Evolutionary conservation across 1,140 invertebrate species (phyloP).

Genomic region (Scaptomyza graminum): DNA sequence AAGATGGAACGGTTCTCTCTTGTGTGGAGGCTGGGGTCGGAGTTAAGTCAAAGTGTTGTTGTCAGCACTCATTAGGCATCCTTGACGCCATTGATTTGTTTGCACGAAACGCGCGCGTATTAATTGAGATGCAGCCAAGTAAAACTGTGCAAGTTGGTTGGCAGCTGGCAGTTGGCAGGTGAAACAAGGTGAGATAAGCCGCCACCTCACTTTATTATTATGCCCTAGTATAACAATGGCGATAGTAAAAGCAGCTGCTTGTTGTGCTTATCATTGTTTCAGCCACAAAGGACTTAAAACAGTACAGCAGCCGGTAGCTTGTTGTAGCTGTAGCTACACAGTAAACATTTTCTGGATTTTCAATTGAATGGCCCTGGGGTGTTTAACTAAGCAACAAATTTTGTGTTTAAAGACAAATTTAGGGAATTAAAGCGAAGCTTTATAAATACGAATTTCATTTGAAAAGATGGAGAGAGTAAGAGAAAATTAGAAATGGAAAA

Average conservation of each 20-base stretch:
- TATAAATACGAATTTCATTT: no score
- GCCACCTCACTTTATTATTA: constrained; percentile 60
- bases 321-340: not conserved
- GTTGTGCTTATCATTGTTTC: constrained; percentile 67
- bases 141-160: not conserved
- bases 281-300: constrained; percentile 73
- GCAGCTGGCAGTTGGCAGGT: constrained; percentile 11
- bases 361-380: not conserved
- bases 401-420: not conserved
- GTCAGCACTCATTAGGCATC: constrained; percentile 71
- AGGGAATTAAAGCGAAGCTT: no score
- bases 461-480: no score
- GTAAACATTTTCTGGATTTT: not conserved
- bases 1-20: no score
- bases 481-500: no score
- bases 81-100: constrained; percentile 73
- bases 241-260: constrained; percentile 41
- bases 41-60: not conserved
- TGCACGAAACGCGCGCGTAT: constrained; percentile 71
- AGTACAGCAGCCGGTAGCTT: constrained; percentile 33
- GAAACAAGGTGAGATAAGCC: not conserved
- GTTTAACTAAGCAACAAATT: constrained; percentile 3
- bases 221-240: constrained; percentile 67
- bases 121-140: constrained; percentile 58
- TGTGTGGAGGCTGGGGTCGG: no score